Percentiles rank a stretch among this genome's conserved stretches.
These are phyloP conservation scores for Cantharis flavilabris DNA, from an alignment of 2,888 invertebrate species.

Conservation along the genomic window DNA sequence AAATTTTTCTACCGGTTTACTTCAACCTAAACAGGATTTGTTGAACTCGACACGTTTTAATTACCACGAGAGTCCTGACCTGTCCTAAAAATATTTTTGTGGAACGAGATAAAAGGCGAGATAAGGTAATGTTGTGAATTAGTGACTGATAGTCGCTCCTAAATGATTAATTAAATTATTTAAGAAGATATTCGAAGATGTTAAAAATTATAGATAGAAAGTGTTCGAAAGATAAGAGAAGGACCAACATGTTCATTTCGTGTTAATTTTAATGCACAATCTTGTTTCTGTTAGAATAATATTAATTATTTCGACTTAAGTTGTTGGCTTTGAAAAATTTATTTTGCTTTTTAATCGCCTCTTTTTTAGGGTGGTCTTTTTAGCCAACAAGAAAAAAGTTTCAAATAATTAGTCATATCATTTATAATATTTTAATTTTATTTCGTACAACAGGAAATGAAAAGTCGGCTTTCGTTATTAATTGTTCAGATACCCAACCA, in stretches of 20 bases:
- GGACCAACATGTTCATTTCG: conserved; percentile 33
- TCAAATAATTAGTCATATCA: background rate
- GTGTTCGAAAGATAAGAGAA: conserved; percentile 29
- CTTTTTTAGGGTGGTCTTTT: conserved; percentile 8
- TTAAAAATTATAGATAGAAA: conserved; percentile 28
- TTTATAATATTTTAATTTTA: background rate
- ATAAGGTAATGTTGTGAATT: conserved; percentile 32
- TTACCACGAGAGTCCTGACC: background rate
- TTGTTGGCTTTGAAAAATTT: conserved; percentile 1
- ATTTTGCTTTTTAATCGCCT: conserved; percentile 6
- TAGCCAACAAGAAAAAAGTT: background rate
- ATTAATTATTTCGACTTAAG: conserved; percentile 25
- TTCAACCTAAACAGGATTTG: background rate
- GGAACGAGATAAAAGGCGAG: background rate
- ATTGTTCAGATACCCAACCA: background rate
- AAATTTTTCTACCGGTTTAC: background rate
- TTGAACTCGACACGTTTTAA: background rate
- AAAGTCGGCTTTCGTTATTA: background rate
- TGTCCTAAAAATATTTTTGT: background rate
- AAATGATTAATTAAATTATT: conserved; percentile 37
- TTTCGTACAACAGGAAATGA: background rate
- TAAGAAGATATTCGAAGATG: conserved; percentile 34
- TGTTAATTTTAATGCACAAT: conserved; percentile 34
- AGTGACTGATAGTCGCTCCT: conserved; percentile 35
- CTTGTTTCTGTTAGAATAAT: conserved; percentile 25